Evolutionary conservation across 2,113 vertebrate genomes (phyloP).

Genomic region (Cinclus cinclus): DNA sequence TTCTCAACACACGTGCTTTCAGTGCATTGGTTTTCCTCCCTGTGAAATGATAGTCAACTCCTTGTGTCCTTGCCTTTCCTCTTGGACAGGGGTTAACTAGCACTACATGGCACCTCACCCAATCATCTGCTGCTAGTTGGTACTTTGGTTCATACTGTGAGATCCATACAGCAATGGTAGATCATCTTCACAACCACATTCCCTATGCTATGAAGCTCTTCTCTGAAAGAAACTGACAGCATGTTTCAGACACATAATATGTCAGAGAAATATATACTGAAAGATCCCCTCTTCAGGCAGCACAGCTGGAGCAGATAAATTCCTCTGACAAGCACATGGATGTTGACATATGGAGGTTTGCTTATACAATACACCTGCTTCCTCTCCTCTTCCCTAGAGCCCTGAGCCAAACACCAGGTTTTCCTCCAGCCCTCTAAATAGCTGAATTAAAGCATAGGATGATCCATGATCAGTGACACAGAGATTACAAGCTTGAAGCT

Average conservation of each 20-base stretch:
- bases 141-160: neutral
- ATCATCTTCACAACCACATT: neutral
- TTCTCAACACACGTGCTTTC: neutral
- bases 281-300: neutral
- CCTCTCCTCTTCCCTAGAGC: neutral
- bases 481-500: neutral
- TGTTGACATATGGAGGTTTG: neutral
- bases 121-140: neutral
- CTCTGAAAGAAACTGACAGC: neutral
- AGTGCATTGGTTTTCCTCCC: neutral
- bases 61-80: neutral
- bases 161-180: neutral
- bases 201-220: neutral
- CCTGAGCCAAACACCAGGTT: neutral
- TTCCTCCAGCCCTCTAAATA: neutral
- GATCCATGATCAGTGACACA: neutral
- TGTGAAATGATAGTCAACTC: neutral
- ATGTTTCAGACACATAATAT: neutral
- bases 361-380: constrained; percentile 18
- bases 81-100: neutral
- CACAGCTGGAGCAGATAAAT: constrained; percentile 26
- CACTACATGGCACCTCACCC: neutral
- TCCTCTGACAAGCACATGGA: neutral
- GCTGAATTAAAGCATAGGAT: neutral
- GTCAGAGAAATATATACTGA: neutral